Evolutionary conservation across 1,140 invertebrate species (phyloP).

Genomic region (Adoxophyes honmai): DNA sequence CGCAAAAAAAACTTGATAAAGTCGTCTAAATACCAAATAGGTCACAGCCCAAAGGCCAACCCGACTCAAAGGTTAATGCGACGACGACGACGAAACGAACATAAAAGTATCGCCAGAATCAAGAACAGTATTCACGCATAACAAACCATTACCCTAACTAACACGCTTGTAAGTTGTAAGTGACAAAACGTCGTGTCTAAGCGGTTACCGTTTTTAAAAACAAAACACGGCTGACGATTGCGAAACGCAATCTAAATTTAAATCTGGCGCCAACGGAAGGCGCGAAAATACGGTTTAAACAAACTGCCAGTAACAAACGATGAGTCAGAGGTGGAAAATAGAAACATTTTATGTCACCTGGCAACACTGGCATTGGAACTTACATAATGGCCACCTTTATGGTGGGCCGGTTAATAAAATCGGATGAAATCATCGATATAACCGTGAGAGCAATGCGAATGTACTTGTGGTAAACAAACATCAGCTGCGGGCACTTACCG

Average conservation of each 20-base stretch:
- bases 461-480: too few relatives aligned
- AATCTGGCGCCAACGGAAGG: conserved; percentile 40
- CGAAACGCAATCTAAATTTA: conserved; percentile 2
- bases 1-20: too few relatives aligned
- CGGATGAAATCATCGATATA: conserved; percentile 5
- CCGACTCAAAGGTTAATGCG: too few relatives aligned
- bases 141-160: too few relatives aligned
- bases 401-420: background rate
- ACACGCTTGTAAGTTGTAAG: background rate
- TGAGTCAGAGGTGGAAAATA: conserved; percentile 50
- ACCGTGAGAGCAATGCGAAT: too few relatives aligned
- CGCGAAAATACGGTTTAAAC: conserved; percentile 32
- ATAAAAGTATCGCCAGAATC: too few relatives aligned
- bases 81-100: too few relatives aligned
- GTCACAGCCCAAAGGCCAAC: too few relatives aligned
- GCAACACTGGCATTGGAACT: conserved; percentile 27
- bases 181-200: background rate
- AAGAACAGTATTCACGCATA: too few relatives aligned
- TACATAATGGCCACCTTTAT: conserved; percentile 9
- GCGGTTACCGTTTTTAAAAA: background rate
- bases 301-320: conserved; percentile 29
- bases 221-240: conserved; percentile 6
- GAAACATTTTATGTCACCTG: conserved; percentile 40
- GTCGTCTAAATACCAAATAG: too few relatives aligned
- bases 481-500: too few relatives aligned